These are phyloP conservation scores for Drosophila neotestacea DNA, from an alignment of 2,888 invertebrate genomes.

Conservation along the genomic window DNA sequence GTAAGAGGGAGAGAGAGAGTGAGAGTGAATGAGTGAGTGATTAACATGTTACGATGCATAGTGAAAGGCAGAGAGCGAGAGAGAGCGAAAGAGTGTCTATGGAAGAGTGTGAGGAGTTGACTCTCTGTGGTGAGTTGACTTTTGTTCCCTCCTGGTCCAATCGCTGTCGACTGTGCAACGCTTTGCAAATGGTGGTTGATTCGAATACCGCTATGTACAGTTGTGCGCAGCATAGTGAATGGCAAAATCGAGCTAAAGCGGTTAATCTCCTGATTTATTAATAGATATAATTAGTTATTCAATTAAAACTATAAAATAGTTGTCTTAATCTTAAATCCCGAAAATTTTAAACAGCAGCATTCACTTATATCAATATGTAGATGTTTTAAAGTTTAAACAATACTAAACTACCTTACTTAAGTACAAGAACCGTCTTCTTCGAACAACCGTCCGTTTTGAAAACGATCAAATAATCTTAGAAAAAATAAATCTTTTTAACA, in stretches of 20 bases:
- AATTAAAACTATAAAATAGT: no score
- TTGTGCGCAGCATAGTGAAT: conserved; percentile 18
- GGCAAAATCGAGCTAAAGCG: neutral
- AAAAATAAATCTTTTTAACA: no score
- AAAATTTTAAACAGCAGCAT: no score
- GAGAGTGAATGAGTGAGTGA: neutral
- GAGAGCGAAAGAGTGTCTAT: conserved; percentile 9
- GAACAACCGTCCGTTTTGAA: no score
- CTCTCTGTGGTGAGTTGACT: conserved; percentile 40
- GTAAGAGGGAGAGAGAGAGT: conserved; percentile 40
- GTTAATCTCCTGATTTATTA: no score
- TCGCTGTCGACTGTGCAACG: conserved; percentile 30
- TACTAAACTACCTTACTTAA: no score
- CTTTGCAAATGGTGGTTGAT: conserved; percentile 61
- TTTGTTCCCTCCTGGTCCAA: conserved; percentile 35
- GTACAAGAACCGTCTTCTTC: no score
- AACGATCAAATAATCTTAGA: no score
- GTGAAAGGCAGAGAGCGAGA: conserved; percentile 4
- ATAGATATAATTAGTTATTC: no score
- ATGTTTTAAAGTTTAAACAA: no score
- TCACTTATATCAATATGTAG: no score
- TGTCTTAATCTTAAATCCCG: no score
- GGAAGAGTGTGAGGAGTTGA: conserved; percentile 11
- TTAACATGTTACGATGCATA: conserved; percentile 8
- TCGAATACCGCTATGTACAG: conserved; percentile 24